phyloP scores from a whole-genome alignment of 1,140 invertebrate genomes.

The Drosophila kurseongensis region DNA sequence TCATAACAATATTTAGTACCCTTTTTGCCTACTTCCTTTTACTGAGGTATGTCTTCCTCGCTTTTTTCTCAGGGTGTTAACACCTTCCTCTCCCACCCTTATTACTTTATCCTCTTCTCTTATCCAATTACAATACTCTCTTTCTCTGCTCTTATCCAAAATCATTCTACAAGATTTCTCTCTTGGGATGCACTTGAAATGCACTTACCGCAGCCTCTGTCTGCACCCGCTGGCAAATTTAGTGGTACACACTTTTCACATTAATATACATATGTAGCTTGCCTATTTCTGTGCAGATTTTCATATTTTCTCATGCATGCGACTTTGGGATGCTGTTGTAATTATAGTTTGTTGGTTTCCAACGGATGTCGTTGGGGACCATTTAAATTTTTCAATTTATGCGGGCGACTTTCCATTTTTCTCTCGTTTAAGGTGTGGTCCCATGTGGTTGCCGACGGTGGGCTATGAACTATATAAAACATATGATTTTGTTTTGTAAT shows the following conservation, averaged over 20 bases:
- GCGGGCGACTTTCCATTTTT: constrained; percentile 36
- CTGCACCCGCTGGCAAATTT: constrained; percentile 28
- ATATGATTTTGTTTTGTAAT: not conserved
- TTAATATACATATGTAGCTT: constrained; percentile 19
- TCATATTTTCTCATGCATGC: constrained; percentile 28
- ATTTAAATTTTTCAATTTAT: constrained; percentile 40
- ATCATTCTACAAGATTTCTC: constrained; percentile 17
- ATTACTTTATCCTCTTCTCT: constrained; percentile 1
- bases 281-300: constrained; percentile 37
- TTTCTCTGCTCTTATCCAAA: constrained; percentile 2
- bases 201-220: constrained; percentile 8
- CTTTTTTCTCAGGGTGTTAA: constrained; percentile 4
- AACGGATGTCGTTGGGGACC: constrained; percentile 38
- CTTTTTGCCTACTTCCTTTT: not conserved
- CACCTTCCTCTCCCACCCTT: not conserved
- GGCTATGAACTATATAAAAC: not conserved
- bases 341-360: constrained; percentile 29
- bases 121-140: constrained; percentile 13
- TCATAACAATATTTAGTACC: not conserved
- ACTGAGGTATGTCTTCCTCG: constrained; percentile 6
- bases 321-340: constrained; percentile 26
- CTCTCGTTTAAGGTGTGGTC: constrained; percentile 10
- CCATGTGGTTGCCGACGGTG: not conserved
- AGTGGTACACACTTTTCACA: constrained; percentile 28
- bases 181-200: constrained; percentile 46